These are phyloP conservation scores for Anthophora plumipes DNA, from an alignment of 2,888 invertebrate species.

Conservation along the genomic window DNA sequence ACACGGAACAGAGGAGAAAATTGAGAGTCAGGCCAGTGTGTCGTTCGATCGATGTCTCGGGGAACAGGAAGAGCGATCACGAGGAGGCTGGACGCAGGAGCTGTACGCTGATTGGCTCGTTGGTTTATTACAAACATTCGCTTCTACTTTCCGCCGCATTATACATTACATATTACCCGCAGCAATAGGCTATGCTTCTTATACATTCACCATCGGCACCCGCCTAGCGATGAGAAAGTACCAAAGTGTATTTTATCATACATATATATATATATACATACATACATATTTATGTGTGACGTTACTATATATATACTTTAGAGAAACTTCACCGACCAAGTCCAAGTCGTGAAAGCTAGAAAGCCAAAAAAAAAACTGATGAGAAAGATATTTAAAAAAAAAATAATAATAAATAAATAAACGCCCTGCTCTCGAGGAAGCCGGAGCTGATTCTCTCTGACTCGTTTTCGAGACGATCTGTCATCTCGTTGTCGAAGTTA, in stretches of 20 bases:
- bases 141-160: conserved; percentile 82
- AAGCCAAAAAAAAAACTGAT: conserved; percentile 2
- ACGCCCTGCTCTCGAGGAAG: conserved; percentile 11
- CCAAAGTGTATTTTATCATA: conserved; percentile 45
- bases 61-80: conserved; percentile 72
- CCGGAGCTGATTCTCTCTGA: conserved; percentile 24
- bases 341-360: conserved; percentile 4
- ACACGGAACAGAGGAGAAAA: neutral
- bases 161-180: conserved; percentile 78
- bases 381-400: neutral
- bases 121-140: conserved; percentile 83
- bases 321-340: conserved; percentile 37
- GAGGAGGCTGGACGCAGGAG: conserved; percentile 80
- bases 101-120: conserved; percentile 84
- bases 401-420: neutral
- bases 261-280: conserved; percentile 19
- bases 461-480: conserved; percentile 15
- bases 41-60: conserved; percentile 74
- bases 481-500: conserved; percentile 23
- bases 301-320: conserved; percentile 40
- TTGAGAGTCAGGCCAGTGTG: conserved; percentile 41
- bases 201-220: conserved; percentile 80
- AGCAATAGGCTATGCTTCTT: conserved; percentile 82
- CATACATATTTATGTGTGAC: conserved; percentile 27
- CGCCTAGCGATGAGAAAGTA: conserved; percentile 81